Evolutionary conservation across 2,113 vertebrate species (phyloP).

Genomic region (Numenius arquata): DNA sequence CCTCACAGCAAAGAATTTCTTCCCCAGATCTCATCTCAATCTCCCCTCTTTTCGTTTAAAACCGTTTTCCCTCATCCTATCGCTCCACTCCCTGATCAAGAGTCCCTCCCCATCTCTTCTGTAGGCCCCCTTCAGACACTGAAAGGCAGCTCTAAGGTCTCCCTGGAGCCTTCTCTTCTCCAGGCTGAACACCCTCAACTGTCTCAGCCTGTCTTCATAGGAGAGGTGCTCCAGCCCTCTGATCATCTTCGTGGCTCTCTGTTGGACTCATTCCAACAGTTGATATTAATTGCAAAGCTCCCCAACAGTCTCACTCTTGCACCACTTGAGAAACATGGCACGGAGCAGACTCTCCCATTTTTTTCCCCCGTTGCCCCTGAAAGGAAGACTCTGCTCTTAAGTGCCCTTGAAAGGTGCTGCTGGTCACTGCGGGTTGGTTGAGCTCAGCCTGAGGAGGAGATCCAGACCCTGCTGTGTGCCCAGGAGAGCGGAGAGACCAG

Average conservation of each 20-base stretch:
- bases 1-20: not conserved
- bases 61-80: too few species aligned
- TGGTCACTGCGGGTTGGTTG: not conserved
- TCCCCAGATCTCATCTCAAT: not conserved
- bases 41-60: not conserved
- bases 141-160: too few species aligned
- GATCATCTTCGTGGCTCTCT: too few species aligned
- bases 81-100: too few species aligned
- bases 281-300: not conserved
- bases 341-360: not conserved
- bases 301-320: not conserved
- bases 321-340: not conserved
- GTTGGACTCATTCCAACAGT: too few species aligned
- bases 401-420: not conserved
- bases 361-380: not conserved
- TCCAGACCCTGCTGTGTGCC: not conserved
- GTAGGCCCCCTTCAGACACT: too few species aligned
- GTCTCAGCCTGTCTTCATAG: too few species aligned
- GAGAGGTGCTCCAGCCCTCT: too few species aligned
- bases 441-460: not conserved
- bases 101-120: too few species aligned
- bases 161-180: too few species aligned
- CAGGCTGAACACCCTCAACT: too few species aligned
- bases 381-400: not conserved
- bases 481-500: fast-evolving